These are phyloP conservation scores for Epizoanthus illoricatus DNA, from an alignment of 92 coral and sea anemone genomes.

Conservation along the genomic window DNA sequence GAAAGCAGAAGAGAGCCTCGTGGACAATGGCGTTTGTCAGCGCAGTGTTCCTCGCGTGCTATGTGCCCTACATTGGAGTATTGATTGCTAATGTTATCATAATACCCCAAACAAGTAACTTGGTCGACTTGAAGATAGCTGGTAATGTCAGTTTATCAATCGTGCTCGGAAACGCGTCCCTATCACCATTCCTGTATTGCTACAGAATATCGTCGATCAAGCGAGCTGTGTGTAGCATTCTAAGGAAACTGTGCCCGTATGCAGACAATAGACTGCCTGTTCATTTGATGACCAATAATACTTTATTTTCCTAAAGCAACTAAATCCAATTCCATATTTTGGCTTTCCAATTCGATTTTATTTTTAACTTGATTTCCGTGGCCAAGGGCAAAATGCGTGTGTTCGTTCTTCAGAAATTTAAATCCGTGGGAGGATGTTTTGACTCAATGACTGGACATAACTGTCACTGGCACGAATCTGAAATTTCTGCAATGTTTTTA, in stretches of 20 bases:
- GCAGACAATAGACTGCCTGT: not conserved
- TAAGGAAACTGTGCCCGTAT: not conserved
- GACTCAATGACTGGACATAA: no score
- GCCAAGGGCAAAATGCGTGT: no score
- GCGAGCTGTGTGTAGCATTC: not conserved
- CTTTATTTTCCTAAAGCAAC: not conserved
- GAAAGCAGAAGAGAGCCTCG: constrained; percentile 27
- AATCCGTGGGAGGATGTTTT: no score
- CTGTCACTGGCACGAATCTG: no score
- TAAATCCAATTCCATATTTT: not conserved
- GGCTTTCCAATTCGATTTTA: no score
- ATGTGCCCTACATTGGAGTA: constrained; percentile 24
- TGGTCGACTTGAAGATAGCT: constrained; percentile 30
- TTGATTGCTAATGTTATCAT: constrained; percentile 29
- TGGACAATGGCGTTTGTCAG: constrained; percentile 38
- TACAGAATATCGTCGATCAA: constrained; percentile 18
- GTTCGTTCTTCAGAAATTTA: no score
- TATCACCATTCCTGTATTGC: constrained; percentile 28
- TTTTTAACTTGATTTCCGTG: no score
- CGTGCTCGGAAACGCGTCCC: constrained; percentile 30
- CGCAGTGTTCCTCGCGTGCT: constrained; percentile 30
- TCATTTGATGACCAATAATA: not conserved
- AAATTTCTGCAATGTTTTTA: no score
- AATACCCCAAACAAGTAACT: constrained; percentile 20
- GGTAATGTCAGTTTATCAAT: constrained; percentile 33